Evolutionary conservation across 2,888 invertebrate genomes (phyloP), one percentile per base, ranked within the genome.

Genomic region (Meteorus cinctellus): DNA sequence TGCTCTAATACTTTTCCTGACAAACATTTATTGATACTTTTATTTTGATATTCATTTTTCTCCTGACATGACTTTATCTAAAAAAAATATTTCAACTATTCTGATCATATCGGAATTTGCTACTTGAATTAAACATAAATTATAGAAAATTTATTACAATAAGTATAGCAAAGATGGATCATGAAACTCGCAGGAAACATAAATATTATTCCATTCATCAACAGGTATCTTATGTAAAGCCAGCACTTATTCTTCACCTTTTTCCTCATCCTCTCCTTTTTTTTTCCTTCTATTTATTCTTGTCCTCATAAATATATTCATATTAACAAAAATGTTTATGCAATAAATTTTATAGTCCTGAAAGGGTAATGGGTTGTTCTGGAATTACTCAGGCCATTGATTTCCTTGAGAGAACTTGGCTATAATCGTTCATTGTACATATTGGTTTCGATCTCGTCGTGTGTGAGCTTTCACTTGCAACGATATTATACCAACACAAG

Each of bases 311-410:
- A 19, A 55, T 55, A 24, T 19, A 19, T 55, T 6, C 34, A 34
- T 34, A 34, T 34, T 34, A 34, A 34, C 34, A 34, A 34, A 19
- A 19, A 55, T 55, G 55, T 55, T 19, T 55, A 55, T 19, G 19
- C 10, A 55, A 19, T 55, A 55, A 55, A 55, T 55, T 55, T 55
- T 8, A 55, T 55, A 19, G 19, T 55, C 55, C 55, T 55, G 55
- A 55, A 55, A 55, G 55, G 19, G 55, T 55, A 55, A 19, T 55
- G 19, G 19, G 55, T 55, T 34, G 19, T 55, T n/a, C 19, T 55
- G 55, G 55, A 19, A 55, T 55, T 55, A 55, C n/a, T 55, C 8
- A 19, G 19, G n/a, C 55, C 55, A 55, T 55, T 55, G 19, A 55
- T 55, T 55, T 55, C 55, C 55, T 19, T 55, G 55, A 55, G 55